Percentiles rank a stretch among this genome's conserved stretches.
Conservation (phyloP, 2,797 vertebrate genomes). For the Periparus ater region DNA sequence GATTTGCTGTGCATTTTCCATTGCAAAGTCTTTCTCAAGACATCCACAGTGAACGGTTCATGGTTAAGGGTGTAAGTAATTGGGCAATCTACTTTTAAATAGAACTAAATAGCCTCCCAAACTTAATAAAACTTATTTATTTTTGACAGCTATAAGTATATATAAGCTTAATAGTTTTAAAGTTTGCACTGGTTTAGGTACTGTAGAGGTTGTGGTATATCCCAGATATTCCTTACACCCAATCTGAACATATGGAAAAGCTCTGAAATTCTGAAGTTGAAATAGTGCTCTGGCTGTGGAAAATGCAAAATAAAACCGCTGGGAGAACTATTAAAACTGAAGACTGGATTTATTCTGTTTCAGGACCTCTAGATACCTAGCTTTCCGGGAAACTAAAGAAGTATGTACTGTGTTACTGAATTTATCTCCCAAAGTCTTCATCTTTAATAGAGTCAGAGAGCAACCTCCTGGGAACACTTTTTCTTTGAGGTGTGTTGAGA, state of each 20-base stretch:
- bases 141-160: neutral
- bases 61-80: neutral
- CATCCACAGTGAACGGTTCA: neutral
- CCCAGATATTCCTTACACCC: neutral
- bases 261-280: neutral
- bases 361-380: neutral
- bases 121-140: neutral
- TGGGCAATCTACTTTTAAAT: neutral
- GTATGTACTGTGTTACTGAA: neutral
- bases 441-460: neutral
- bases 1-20: neutral
- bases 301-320: neutral
- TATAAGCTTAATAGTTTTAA: neutral
- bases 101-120: neutral
- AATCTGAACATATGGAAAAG: neutral
- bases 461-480: neutral
- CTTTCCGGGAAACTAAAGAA: neutral
- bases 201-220: neutral
- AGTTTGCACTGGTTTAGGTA: neutral
- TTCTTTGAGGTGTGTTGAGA: neutral
- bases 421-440: neutral
- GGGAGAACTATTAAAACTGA: neutral
- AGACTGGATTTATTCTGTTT: neutral
- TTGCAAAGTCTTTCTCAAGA: neutral
- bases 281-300: neutral